A percentile compares a stretch with the other conserved stretches of the same genome.
These are phyloP conservation scores for Todiramphus chloris DNA, from an alignment of 2,113 vertebrate species.

Conservation along the genomic window DNA sequence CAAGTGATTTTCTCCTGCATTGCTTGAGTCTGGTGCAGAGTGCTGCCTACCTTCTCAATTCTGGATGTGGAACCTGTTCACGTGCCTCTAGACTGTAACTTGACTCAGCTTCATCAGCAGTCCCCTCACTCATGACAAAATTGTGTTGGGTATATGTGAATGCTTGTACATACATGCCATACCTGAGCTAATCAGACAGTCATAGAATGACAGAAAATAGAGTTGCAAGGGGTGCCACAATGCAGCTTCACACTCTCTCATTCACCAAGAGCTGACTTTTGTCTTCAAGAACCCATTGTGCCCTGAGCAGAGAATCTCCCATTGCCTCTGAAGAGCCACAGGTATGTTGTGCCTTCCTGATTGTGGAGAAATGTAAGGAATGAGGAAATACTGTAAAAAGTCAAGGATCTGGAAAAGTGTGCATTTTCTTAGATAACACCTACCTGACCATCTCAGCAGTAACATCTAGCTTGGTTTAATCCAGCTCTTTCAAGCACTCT, in stretches of 20 bases:
- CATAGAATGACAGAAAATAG: not conserved
- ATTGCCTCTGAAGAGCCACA: not conserved
- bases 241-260: not conserved
- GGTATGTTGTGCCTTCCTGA: not conserved
- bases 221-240: not conserved
- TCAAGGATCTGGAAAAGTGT: not conserved
- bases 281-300: not conserved
- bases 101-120: not conserved
- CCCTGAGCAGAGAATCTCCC: rapidly evolving
- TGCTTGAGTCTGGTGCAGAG: not conserved
- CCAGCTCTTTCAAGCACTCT: not conserved
- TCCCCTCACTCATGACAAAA: not conserved
- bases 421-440: not conserved
- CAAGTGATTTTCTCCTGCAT: not conserved
- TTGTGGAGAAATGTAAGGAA: not conserved
- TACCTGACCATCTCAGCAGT: not conserved
- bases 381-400: not conserved
- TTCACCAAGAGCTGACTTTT: not conserved
- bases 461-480: not conserved
- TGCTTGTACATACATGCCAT: not conserved
- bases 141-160: not conserved
- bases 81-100: rapidly evolving
- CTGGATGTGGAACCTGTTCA: not conserved
- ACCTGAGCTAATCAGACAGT: not conserved
- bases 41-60: not conserved